phyloP scores from a whole-genome alignment of 2,113 vertebrate genomes.

The Petrocephalus zakoni region DNA sequence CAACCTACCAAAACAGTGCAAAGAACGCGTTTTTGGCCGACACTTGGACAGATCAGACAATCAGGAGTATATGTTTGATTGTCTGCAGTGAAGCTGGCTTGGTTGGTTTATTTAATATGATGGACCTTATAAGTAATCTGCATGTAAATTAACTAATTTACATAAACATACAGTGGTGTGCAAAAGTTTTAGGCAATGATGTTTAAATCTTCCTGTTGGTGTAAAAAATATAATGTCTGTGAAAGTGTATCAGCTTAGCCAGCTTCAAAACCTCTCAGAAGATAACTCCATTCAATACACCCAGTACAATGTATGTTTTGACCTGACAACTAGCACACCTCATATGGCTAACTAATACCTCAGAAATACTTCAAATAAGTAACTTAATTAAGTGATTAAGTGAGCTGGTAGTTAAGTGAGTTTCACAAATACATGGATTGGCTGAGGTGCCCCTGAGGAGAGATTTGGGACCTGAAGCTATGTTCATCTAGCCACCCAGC shows the following conservation, averaged over 20 bases:
- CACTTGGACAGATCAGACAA: too few relatives aligned
- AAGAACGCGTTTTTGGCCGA: neutral
- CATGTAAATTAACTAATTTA: neutral
- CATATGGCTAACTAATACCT: neutral
- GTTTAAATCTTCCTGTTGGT: neutral
- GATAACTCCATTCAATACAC: neutral
- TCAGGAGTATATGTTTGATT: neutral
- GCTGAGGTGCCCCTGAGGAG: neutral
- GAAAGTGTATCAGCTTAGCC: neutral
- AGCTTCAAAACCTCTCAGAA: neutral
- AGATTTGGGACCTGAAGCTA: neutral
- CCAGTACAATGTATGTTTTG: neutral
- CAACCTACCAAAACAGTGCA: neutral
- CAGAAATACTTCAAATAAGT: neutral
- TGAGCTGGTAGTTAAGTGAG: neutral
- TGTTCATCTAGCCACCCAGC: neutral
- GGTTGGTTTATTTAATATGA: neutral
- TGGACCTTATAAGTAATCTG: neutral
- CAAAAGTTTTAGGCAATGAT: neutral
- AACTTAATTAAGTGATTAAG: neutral
- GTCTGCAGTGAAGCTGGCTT: neutral
- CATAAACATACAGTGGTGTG: neutral
- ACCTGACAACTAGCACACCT: neutral
- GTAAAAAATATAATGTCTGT: neutral
- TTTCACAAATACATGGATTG: neutral